Evolutionary conservation across 1,140 invertebrate genomes (phyloP), one percentile per base, ranked within the genome.

Genomic region (Procambarus clarkii): DNA sequence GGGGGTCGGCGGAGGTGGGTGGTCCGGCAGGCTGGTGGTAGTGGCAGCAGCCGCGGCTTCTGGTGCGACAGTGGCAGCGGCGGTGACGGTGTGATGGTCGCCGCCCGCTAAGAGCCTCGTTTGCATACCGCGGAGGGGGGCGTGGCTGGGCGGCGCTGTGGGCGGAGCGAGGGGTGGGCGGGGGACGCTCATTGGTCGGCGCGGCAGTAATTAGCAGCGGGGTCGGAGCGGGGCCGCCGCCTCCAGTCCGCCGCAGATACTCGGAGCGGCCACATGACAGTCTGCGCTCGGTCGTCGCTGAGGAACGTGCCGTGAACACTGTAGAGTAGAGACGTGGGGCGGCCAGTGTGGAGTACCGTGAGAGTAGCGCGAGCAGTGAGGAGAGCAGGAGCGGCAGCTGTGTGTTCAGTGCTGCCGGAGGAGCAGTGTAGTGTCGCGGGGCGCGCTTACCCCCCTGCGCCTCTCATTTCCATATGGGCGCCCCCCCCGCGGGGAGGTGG

Each of bases 381-480:
- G 81, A 74, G 78, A 50, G 85, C 82, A 60, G 60, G 45, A 54
- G 58, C 83, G 82, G 81, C 82, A 79, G 89, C 82, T 80, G 82
- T 85, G 83, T 78, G 82, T 80, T 79, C 82, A 85, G 89, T 91
- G 89, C 81, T 91, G 89, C 76, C 82, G 58, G 89, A 91, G 89
- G 89, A 91, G 89, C 83, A 76, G 86, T 92, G 91, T 92, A 85
- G 81, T 92, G 86, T 87, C 91, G 91, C 91, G 86, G 91, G 91
- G 91, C 86, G 91, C 86, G 81, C 71, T 77, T 87, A 76, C 89
- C 91, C 91, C 86, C 91, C 81, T 92, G 91, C 86, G 91, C 86
- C 74, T 87, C 91, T 92, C 91, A 92, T 92, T 92, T 92, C 91
- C 91, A 92, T 92, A 92, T 92, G 91, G 91, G 86, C 91, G 91